Evolutionary conservation across 2,797 vertebrate genomes (phyloP), one percentile per base, ranked within the genome.

Genomic region (Euphonia xanthogaster): DNA sequence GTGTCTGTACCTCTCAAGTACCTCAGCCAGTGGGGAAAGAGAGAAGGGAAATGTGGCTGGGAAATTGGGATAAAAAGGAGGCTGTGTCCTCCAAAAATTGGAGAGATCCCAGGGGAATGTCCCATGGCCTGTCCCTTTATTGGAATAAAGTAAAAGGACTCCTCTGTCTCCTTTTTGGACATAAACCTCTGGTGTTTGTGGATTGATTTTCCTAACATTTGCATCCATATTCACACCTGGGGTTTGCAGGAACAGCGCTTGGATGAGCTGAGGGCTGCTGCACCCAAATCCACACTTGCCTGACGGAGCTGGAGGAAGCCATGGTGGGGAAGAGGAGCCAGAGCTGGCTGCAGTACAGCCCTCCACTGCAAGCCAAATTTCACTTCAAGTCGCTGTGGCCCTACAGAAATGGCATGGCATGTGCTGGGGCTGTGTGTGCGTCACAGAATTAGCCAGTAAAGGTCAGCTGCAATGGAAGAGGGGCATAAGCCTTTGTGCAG

Each of bases 351-450:
- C 1, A 2, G 16, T 60, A 62, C 87, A 67, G 74, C 60, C 35
- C 35, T 58, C 51, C 25, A 18, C n/a, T 45, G 48, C 71, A 57
- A 83, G 94, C 94, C 95, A 89, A 48, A 71, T 91, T 54, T 73
- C 28, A 3, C 51, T 44, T 76, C 24, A 6, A 65, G 77, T 80
- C 3, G 1, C 91, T 39, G 81, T 48, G 42, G 84, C 81, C 83
- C 70, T 76, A 61, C 94, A 82, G 91, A 90, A 94, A 89, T 67
- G 91, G 89, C 78, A 85, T 77, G 91, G 94, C 85, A 74, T 94
- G 89, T 58, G 85, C 91, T 72, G 0, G 12, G 88, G 84, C 86
- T 12, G 71, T 10, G 63, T 1, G 48, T 86, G 89, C 77, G 60
- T 87, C 96, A 96, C 65, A 82, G 92, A 85, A 74, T 80, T 45